These are phyloP conservation scores for Pitangus sulphuratus DNA, from an alignment of 2,797 vertebrate species.

Conservation along the genomic window DNA sequence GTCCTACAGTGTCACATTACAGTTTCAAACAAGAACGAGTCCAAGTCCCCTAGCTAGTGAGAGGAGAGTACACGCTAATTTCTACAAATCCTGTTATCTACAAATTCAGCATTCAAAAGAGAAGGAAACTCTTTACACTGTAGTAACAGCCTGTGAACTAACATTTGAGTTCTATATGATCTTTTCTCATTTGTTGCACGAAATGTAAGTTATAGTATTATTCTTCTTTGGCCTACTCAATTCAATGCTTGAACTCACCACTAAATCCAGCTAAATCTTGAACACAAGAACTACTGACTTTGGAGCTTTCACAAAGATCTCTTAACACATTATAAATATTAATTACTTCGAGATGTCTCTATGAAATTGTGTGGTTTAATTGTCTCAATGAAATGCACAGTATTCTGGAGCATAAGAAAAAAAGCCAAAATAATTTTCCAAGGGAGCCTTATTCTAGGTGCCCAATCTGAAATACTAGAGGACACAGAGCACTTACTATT, in stretches of 20 bases:
- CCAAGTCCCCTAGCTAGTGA: background rate
- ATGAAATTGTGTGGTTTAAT: background rate
- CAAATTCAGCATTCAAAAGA: background rate
- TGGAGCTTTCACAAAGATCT: background rate
- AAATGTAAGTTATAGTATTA: background rate
- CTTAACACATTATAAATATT: background rate
- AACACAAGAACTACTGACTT: background rate
- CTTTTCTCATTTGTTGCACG: background rate
- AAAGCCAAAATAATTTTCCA: background rate
- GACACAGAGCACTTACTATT: background rate
- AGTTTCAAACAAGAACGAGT: background rate
- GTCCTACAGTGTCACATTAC: accelerated
- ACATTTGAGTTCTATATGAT: accelerated
- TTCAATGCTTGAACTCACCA: background rate
- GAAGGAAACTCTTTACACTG: background rate
- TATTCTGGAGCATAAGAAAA: background rate
- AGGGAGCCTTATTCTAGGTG: background rate
- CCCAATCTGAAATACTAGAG: background rate
- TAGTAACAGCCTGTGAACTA: background rate
- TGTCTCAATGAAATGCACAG: background rate
- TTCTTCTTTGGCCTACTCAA: background rate
- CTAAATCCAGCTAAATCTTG: background rate
- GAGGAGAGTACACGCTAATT: background rate
- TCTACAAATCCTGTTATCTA: background rate
- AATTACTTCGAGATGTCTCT: background rate